Percentiles rank a stretch among this genome's conserved stretches.
phyloP scores from a whole-genome alignment of 1,140 invertebrate genomes.

The Micrasema longulum region DNA sequence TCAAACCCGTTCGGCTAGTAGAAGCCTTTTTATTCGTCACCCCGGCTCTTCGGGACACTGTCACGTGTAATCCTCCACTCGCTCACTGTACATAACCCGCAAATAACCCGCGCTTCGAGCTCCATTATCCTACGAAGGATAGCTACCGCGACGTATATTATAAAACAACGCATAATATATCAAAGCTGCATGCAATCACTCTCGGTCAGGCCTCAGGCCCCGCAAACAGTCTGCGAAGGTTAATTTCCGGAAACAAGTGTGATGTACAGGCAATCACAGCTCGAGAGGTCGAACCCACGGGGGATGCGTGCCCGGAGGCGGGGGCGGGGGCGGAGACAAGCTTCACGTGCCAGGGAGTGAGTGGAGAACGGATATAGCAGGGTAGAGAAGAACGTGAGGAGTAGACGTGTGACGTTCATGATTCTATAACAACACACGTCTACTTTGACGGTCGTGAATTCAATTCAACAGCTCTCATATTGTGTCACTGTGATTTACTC shows the following conservation, averaged over 20 bases:
- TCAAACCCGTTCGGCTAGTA: slow-evolving; percentile 34
- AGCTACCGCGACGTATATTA: background rate
- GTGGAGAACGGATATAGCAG: background rate
- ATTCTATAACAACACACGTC: slow-evolving; percentile 13
- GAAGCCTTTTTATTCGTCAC: slow-evolving; percentile 45
- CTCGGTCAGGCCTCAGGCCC: background rate
- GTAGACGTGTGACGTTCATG: slow-evolving; percentile 16
- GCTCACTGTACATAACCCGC: background rate
- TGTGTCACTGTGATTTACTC: too few relatives aligned
- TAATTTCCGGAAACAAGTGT: slow-evolving; percentile 4
- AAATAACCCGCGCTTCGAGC: slow-evolving; percentile 4
- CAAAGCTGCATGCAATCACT: too few relatives aligned
- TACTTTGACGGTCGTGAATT: slow-evolving; percentile 16
- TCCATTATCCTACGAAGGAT: background rate
- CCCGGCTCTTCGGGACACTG: background rate
- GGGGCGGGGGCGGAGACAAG: background rate
- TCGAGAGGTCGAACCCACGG: background rate
- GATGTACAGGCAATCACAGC: background rate
- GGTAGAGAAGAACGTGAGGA: background rate
- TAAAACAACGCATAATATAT: background rate
- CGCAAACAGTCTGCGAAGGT: slow-evolving; percentile 2
- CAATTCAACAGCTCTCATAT: background rate
- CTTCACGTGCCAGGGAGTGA: background rate
- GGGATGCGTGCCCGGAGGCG: background rate
- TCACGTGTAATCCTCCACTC: background rate